Evolutionary conservation across 2,888 invertebrate species (phyloP).

Genomic region (Cerceris rybyensis): DNA sequence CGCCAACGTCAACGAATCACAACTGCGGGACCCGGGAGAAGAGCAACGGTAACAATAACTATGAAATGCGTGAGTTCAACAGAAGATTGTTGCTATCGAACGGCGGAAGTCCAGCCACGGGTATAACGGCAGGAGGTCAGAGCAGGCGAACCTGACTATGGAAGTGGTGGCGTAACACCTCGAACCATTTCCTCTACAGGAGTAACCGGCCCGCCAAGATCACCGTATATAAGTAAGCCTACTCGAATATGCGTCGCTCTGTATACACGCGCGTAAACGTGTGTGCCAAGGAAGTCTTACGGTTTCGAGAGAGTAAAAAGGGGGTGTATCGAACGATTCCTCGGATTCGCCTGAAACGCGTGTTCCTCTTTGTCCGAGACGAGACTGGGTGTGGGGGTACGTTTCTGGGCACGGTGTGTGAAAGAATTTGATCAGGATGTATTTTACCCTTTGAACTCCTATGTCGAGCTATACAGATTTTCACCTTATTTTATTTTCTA

Average conservation of each 20-base stretch:
- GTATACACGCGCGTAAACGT: neutral
- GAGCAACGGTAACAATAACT: conserved; percentile 90
- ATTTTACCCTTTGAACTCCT: too few relatives aligned
- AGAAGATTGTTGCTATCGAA: conserved; percentile 77
- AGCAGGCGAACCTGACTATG: conserved; percentile 80
- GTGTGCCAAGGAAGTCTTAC: neutral
- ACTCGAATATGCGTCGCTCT: conserved; percentile 6
- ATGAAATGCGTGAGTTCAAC: conserved; percentile 90
- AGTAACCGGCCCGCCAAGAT: conserved; percentile 77
- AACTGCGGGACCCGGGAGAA: conserved; percentile 82
- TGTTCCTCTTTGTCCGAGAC: too few relatives aligned
- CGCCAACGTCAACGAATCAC: conserved; percentile 76
- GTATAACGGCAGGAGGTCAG: conserved; percentile 83
- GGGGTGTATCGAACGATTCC: neutral
- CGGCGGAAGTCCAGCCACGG: conserved; percentile 80
- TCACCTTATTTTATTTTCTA: too few relatives aligned
- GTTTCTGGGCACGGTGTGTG: too few relatives aligned
- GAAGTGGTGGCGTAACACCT: conserved; percentile 79
- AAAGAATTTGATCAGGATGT: too few relatives aligned
- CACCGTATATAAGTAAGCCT: conserved; percentile 71
- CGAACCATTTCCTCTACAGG: conserved; percentile 76
- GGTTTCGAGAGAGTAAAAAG: neutral
- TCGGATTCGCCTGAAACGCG: neutral
- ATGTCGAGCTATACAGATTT: too few relatives aligned
- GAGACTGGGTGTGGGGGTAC: too few relatives aligned